A percentile compares a stretch with the other conserved stretches of the same genome.
These are phyloP conservation scores for Rhinichthys klamathensis DNA, from an alignment of 2,113 vertebrate genomes.

Conservation along the genomic window DNA sequence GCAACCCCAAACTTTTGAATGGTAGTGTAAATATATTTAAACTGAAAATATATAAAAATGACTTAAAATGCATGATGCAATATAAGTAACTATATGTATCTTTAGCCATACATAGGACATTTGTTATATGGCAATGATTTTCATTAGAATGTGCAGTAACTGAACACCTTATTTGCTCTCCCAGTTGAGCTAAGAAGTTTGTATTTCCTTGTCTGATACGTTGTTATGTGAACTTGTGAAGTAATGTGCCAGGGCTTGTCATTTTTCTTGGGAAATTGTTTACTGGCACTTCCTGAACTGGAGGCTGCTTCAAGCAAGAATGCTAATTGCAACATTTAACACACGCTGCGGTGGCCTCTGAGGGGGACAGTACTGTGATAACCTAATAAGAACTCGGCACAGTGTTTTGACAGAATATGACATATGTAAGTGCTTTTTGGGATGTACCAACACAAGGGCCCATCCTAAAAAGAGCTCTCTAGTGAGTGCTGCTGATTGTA, in stretches of 20 bases:
- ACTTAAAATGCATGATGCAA: neutral
- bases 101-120: too few species aligned
- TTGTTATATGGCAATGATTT: too few species aligned
- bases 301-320: conserved; percentile 11
- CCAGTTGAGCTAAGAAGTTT: neutral
- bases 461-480: conserved; percentile 35
- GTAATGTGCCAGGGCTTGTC: conserved; percentile 5
- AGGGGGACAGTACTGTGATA: conserved; percentile 8
- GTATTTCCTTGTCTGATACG: neutral
- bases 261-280: neutral
- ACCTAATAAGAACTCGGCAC: conserved; percentile 16
- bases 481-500: conserved; percentile 31
- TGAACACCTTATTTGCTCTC: neutral
- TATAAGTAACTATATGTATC: neutral
- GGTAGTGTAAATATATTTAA: neutral
- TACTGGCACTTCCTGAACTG: neutral
- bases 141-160: neutral
- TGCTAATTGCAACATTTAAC: conserved; percentile 40
- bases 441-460: conserved; percentile 25
- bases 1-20: neutral
- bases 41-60: too few species aligned
- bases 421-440: neutral
- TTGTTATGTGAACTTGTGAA: neutral
- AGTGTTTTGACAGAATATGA: conserved; percentile 27
- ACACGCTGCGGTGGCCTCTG: neutral